A percentile compares a stretch with the other conserved stretches of the same genome.
phyloP scores from a whole-genome alignment of 2,113 vertebrate genomes.

The Myxocyprinus asiaticus region DNA sequence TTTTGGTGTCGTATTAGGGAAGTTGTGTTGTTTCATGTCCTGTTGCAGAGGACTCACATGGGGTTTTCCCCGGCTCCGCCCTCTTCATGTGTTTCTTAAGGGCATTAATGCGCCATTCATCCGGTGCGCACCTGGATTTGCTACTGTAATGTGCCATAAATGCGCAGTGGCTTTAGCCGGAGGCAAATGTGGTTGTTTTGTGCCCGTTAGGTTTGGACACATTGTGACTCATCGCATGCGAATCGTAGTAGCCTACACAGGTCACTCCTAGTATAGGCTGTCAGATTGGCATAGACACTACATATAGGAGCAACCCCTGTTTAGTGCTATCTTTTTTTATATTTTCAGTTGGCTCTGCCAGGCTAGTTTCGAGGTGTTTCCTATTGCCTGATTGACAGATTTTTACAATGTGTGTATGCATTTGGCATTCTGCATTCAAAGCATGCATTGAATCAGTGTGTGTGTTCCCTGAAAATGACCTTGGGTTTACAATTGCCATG shows the following conservation, averaged over 20 bases:
- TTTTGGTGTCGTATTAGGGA: slow-evolving; percentile 56
- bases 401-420: not conserved
- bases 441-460: not conserved
- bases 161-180: not conserved
- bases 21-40: slow-evolving; percentile 61
- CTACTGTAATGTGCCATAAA: not conserved
- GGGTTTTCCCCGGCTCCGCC: slow-evolving; percentile 99
- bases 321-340: slow-evolving; percentile 20
- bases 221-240: too few relatives aligned
- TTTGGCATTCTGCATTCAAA: not conserved
- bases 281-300: slow-evolving; percentile 5
- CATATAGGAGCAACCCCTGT: slow-evolving; percentile 21
- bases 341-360: slow-evolving; percentile 13
- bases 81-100: slow-evolving; percentile 76
- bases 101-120: slow-evolving; percentile 60
- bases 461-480: slow-evolving; percentile 2
- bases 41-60: slow-evolving; percentile 78
- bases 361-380: slow-evolving; percentile 62
- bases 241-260: too few relatives aligned
- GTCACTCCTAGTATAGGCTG: too few relatives aligned
- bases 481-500: not conserved
- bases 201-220: not conserved
- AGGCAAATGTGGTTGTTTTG: not conserved
- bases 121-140: slow-evolving; percentile 49
- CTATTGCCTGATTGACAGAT: slow-evolving; percentile 16